phyloP scores from a whole-genome alignment of 2,888 invertebrate species.

The Galerucella pusilla region DNA sequence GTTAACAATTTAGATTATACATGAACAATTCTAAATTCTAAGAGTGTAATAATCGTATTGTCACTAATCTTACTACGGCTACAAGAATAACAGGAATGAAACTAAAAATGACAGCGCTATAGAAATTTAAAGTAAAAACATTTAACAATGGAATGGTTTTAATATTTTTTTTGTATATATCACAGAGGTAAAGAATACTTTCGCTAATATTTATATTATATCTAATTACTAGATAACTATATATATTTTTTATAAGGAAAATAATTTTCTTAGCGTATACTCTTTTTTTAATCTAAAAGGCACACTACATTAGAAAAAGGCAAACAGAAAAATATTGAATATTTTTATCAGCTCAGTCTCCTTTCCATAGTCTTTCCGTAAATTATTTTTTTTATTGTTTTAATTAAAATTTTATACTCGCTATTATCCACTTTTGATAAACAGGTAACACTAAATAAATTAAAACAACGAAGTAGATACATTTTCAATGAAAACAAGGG shows the following conservation, averaged over 20 bases:
- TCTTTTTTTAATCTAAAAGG: neutral
- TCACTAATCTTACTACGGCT: constrained; percentile 2
- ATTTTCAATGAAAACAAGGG: too few relatives aligned
- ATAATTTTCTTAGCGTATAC: neutral
- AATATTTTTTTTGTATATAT: constrained; percentile 28
- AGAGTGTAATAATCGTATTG: constrained; percentile 16
- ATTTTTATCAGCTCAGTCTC: constrained; percentile 10
- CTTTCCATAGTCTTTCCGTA: neutral
- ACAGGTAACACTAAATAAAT: too few relatives aligned
- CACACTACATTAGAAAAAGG: constrained; percentile 8
- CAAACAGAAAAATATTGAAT: constrained; percentile 3
- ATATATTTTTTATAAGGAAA: constrained; percentile 5
- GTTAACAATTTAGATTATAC: constrained; percentile 35
- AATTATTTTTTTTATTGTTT: neutral
- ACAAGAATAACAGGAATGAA: constrained; percentile 20
- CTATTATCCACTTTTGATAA: too few relatives aligned
- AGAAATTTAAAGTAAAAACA: constrained; percentile 10
- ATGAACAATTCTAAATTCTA: constrained; percentile 21
- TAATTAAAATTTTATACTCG: neutral
- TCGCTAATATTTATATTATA: neutral
- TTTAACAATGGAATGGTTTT: constrained; percentile 40
- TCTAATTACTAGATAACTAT: neutral
- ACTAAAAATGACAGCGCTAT: constrained; percentile 14
- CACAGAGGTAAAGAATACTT: constrained; percentile 41
- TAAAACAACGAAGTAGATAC: too few relatives aligned